Conservation (phyloP, 37 sponge, comb jelly and placozoan genomes). For the Amphimedon queenslandica region DNA sequence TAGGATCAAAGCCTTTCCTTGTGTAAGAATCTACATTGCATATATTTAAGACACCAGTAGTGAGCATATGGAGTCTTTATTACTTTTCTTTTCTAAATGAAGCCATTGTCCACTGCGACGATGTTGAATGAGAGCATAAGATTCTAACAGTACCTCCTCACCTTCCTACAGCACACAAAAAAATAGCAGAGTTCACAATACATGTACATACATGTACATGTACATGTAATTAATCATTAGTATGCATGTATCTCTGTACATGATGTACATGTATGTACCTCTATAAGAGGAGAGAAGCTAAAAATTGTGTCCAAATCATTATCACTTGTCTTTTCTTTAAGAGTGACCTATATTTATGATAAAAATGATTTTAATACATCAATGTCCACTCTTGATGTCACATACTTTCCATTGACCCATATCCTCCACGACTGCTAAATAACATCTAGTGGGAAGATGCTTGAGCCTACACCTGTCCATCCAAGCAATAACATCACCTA, state of each 20-base stretch:
- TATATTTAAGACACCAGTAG: neutral
- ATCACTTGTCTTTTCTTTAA: neutral
- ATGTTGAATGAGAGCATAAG: constrained; percentile 74
- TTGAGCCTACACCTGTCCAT: constrained; percentile 47
- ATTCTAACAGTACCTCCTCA: constrained; percentile 43
- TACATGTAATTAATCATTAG: no score
- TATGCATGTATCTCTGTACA: neutral
- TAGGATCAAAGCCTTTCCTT: constrained; percentile 6
- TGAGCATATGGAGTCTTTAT: neutral
- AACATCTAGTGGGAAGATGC: neutral
- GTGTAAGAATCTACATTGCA: neutral
- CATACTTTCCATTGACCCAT: neutral
- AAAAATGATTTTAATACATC: constrained; percentile 1
- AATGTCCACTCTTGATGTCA: no score
- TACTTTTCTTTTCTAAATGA: constrained; percentile 17
- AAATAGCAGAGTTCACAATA: neutral
- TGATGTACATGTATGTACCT: neutral
- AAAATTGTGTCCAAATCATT: constrained; percentile 5
- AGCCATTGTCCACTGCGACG: constrained; percentile 56
- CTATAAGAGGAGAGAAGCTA: neutral
- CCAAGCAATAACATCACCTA: constrained; percentile 60
- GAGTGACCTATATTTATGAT: neutral
- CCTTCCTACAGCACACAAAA: constrained; percentile 24
- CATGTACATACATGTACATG: no score
- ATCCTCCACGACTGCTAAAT: neutral